These are phyloP conservation scores for Cryptocheilus praepositus DNA, from an alignment of 2,888 invertebrate species.

Conservation along the genomic window DNA sequence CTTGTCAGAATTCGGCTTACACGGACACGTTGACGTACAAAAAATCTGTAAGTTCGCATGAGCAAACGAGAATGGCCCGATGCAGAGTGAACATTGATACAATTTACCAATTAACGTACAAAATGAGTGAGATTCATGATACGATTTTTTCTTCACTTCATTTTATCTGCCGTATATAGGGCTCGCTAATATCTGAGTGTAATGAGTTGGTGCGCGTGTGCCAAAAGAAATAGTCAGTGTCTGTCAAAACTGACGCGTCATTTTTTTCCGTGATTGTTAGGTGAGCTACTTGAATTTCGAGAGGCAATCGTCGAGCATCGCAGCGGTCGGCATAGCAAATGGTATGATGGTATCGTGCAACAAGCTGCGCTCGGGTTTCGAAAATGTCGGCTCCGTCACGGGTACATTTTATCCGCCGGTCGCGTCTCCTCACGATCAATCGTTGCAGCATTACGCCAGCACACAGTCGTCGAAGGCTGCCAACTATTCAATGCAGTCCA, in stretches of 20 bases:
- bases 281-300: slow-evolving; percentile 73
- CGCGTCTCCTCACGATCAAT: slow-evolving; percentile 87
- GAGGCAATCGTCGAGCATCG: slow-evolving; percentile 77
- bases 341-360: slow-evolving; percentile 92
- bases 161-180: too few relatives aligned
- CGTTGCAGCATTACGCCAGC: slow-evolving; percentile 75
- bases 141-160: too few relatives aligned
- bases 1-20: slow-evolving; percentile 70
- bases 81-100: too few relatives aligned
- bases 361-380: slow-evolving; percentile 86
- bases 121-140: too few relatives aligned
- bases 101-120: too few relatives aligned
- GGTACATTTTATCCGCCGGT: slow-evolving; percentile 93
- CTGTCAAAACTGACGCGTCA: slow-evolving; percentile 8
- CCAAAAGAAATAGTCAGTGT: not conserved
- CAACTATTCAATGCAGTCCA: slow-evolving; percentile 67
- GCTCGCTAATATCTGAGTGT: not conserved
- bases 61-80: too few relatives aligned
- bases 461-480: slow-evolving; percentile 63
- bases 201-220: not conserved
- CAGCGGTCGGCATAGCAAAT: slow-evolving; percentile 89
- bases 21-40: slow-evolving; percentile 73
- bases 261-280: slow-evolving; percentile 45
- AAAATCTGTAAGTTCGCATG: slow-evolving; percentile 55
- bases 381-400: slow-evolving; percentile 89